Conservation (phyloP, 2,797 vertebrate species). For the Urocyon cinereoargenteus region DNA sequence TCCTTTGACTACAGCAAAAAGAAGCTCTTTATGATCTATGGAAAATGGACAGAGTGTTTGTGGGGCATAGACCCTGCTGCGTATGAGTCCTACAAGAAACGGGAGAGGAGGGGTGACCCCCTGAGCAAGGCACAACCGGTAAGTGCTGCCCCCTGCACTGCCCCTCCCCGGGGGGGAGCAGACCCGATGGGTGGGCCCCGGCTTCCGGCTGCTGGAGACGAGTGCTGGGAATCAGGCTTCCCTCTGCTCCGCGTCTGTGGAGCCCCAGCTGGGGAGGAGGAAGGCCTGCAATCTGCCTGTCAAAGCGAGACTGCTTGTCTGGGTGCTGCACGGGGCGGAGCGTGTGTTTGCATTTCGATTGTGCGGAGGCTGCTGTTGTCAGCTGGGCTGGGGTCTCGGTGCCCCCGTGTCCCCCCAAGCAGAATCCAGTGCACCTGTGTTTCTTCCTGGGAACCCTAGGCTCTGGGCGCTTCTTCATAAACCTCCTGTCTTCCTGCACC, state of each 20-base stretch:
- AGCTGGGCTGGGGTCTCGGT: accelerated
- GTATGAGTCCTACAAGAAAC: constrained; percentile 93
- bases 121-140: constrained; percentile 92
- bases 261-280: neutral
- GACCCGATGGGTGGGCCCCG: accelerated
- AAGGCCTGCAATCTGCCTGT: too few species aligned
- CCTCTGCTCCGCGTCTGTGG: neutral
- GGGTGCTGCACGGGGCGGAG: too few species aligned
- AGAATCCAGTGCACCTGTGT: accelerated
- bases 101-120: constrained; percentile 91
- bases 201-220: too few species aligned
- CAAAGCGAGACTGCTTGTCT: accelerated
- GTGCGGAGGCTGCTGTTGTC: neutral
- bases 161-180: neutral
- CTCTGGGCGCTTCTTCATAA: neutral
- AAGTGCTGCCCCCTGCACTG: constrained; percentile 53
- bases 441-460: neutral
- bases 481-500: neutral
- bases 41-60: constrained; percentile 98
- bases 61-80: constrained; percentile 94
- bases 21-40: constrained; percentile 96
- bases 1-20: constrained; percentile 91
- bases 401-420: too few species aligned
- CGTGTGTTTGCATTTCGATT: accelerated
- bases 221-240: neutral